Evolutionary conservation across 2,797 vertebrate species (phyloP), one percentile per base, ranked within the genome.

Genomic region (Falco columbarius): DNA sequence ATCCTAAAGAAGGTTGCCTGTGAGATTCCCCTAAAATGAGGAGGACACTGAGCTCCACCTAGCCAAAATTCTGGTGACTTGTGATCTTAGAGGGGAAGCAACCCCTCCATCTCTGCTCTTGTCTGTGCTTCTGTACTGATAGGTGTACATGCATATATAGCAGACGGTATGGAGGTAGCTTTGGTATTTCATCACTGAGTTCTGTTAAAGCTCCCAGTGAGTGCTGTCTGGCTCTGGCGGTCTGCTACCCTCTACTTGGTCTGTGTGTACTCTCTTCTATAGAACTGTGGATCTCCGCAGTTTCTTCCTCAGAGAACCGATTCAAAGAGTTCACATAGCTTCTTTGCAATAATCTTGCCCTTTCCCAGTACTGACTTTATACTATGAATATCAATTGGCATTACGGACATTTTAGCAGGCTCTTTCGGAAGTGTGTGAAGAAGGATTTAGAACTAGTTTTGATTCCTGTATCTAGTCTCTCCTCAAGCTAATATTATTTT

Each of bases 111-210:
- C 32, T 36, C 51, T 70, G 42, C 19, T 42, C 15, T 77, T 32
- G 7, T 18, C 16, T 62, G 12, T 30, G 16, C 49, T 81, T 79
- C 49, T 79, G 0, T 72, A 6, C 7, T 30, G 27, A 15, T 27
- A 51, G 7, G 4, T 55, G 76, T 77, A 10, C 22, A 4, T 9
- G 5, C 12, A 5, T 74, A 32, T 23, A 4, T 22, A 68, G n/a
- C 14, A 24, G 8, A 2, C 1, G 2, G 6, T 32, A 8, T 0
- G 0, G 55, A 17, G 11, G 12, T 54, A 72, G 23, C 30, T 61
- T 44, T 72, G 81, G 1, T 68, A 54, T 42, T 61, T 72, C n/a
- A 15, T 66, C 0, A 0, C 0, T 27, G 58, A 61, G 20, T 71
- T 85, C 9, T n/a, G 38, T 61, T 52, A 29, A 46, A 88, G 24